Percentiles rank a stretch among this genome's conserved stretches.
Conservation (phyloP, 1,140 invertebrate genomes). For the Macrobrachium nipponense region DNA sequence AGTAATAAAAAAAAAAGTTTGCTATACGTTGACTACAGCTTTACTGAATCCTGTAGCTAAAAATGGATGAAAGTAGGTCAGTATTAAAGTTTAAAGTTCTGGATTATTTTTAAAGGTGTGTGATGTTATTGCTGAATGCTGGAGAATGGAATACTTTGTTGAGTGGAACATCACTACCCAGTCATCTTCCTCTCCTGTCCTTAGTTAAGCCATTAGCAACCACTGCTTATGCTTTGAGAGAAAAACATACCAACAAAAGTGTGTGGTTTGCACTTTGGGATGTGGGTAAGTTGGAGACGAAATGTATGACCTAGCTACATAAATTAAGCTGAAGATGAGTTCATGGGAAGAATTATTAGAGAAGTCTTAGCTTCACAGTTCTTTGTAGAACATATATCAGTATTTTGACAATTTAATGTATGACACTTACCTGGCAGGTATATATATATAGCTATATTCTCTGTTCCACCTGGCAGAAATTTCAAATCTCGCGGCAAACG, state of each 20-base stretch:
- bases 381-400: too few relatives aligned
- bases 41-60: too few relatives aligned
- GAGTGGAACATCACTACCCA: slow-evolving; percentile 48
- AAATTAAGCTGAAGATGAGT: background rate
- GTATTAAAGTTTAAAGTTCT: background rate
- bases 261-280: slow-evolving; percentile 58
- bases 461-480: too few relatives aligned
- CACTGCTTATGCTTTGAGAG: slow-evolving; percentile 48
- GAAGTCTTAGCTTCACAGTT: too few relatives aligned
- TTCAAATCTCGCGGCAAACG: too few relatives aligned
- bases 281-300: slow-evolving; percentile 33
- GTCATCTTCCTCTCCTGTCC: slow-evolving; percentile 40
- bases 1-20: background rate
- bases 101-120: slow-evolving; percentile 34
- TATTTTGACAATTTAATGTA: too few relatives aligned
- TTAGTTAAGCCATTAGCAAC: slow-evolving; percentile 57
- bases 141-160: slow-evolving; percentile 56
- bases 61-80: too few relatives aligned
- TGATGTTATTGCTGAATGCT: slow-evolving; percentile 60
- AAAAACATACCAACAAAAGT: slow-evolving; percentile 48
- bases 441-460: too few relatives aligned
- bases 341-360: background rate
- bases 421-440: too few relatives aligned
- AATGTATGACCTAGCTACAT: background rate
- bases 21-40: background rate